phyloP scores from a whole-genome alignment of 2,113 vertebrate species.

The Pteropus alecto region DNA sequence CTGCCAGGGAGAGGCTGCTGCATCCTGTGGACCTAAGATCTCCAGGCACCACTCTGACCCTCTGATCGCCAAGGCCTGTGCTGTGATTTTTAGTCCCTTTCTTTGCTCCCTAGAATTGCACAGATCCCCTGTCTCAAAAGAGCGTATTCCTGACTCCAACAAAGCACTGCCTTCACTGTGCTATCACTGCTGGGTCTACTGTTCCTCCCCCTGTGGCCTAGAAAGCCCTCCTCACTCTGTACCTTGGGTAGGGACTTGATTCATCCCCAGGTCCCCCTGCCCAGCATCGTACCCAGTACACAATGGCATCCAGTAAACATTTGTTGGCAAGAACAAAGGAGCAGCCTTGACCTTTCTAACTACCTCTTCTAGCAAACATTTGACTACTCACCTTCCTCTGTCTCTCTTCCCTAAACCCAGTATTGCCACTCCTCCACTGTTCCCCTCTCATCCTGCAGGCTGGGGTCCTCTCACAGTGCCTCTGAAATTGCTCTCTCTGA shows the following conservation, averaged over 20 bases:
- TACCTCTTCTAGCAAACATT: background rate
- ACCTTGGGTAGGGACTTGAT: background rate
- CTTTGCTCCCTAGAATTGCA: background rate
- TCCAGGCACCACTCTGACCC: background rate
- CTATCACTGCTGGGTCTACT: background rate
- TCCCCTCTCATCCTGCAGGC: rapidly evolving
- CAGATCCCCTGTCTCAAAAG: rapidly evolving
- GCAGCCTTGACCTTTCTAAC: background rate
- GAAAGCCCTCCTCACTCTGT: background rate
- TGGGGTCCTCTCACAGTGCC: rapidly evolving
- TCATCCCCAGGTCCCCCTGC: background rate
- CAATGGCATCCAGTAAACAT: background rate
- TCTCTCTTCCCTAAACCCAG: too few relatives aligned
- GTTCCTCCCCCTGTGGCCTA: too few relatives aligned
- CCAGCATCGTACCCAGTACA: background rate
- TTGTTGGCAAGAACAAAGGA: background rate
- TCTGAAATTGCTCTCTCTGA: background rate
- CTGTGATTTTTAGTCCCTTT: too few relatives aligned
- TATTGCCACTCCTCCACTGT: rapidly evolving
- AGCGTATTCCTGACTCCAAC: rapidly evolving
- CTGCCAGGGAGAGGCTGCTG: background rate
- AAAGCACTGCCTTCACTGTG: background rate
- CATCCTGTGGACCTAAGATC: background rate
- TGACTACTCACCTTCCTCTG: background rate
- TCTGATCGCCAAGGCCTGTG: background rate